Percentiles rank a stretch among this genome's conserved stretches.
These are phyloP conservation scores for Peromyscus maniculatus DNA, from an alignment of 2,113 vertebrate genomes.

Conservation along the genomic window DNA sequence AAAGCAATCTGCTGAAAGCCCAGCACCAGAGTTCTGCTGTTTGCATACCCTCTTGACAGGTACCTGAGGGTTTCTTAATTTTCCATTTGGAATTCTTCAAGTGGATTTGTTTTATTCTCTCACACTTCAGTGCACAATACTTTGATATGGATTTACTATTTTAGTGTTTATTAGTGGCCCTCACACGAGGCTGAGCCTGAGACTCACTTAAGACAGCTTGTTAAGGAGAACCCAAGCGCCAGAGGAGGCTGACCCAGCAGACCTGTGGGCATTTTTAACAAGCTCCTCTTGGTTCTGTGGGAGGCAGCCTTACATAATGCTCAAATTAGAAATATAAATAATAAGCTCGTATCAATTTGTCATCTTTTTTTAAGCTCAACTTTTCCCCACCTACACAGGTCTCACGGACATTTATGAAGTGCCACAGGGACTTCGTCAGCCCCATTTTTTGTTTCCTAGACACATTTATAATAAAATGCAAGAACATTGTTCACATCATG, in stretches of 20 bases:
- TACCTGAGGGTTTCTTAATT: not conserved
- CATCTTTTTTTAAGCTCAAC: conserved; percentile 11
- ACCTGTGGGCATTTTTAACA: conserved; percentile 30
- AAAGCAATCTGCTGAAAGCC: conserved; percentile 43
- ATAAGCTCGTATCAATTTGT: conserved; percentile 25
- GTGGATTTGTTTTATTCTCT: not conserved
- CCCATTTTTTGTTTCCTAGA: not conserved
- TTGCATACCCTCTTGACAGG: not conserved
- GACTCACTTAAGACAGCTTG: not conserved
- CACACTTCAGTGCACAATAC: not conserved
- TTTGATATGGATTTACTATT: not conserved
- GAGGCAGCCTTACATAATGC: not conserved
- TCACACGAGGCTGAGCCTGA: not conserved
- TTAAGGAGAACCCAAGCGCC: not conserved
- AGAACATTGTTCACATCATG: not conserved
- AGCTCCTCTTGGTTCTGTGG: not conserved
- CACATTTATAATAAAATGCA: not conserved
- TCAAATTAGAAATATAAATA: conserved; percentile 69
- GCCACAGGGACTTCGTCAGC: not conserved
- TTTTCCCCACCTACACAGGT: not conserved
- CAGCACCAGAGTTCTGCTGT: not conserved
- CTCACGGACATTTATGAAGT: not conserved
- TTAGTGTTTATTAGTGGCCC: not conserved
- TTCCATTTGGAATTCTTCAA: not conserved
- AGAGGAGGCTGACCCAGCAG: not conserved